phyloP scores from a whole-genome alignment of 2,888 invertebrate genomes.

The Troilus luridus region DNA sequence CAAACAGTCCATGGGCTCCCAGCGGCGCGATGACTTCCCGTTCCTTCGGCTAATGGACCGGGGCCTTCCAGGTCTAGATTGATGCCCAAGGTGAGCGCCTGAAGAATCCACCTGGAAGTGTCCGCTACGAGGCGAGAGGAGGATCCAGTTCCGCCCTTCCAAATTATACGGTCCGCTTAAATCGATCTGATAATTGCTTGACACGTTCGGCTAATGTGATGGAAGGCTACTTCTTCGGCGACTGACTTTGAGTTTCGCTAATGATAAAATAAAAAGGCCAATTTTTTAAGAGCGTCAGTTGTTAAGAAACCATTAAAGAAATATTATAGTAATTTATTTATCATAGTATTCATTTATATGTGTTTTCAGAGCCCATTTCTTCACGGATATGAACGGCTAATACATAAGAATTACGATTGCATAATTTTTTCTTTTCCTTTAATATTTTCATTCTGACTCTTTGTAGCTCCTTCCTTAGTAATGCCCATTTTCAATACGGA shows the following conservation, averaged over 20 bases:
- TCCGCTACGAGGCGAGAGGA: neutral
- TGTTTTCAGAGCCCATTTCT: too few species aligned
- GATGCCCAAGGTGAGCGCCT: neutral
- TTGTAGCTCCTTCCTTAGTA: too few species aligned
- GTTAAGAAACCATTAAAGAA: neutral
- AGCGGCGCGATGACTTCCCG: neutral
- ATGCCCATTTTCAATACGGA: too few species aligned
- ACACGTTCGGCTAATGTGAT: neutral
- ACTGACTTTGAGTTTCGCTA: neutral
- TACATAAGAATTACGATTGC: too few species aligned
- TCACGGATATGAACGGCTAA: too few species aligned
- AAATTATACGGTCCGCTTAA: neutral
- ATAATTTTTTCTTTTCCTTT: too few species aligned
- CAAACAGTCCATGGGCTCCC: neutral
- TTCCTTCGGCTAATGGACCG: neutral
- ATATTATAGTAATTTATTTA: neutral
- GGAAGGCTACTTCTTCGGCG: neutral
- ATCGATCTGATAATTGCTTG: neutral
- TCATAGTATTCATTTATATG: too few species aligned
- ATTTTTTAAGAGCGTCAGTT: neutral
- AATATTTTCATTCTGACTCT: too few species aligned
- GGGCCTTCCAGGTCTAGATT: neutral
- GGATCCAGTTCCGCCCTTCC: neutral
- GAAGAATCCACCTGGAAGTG: neutral
- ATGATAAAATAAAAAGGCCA: neutral